Evolutionary conservation across 1,140 invertebrate species (phyloP).

Genomic region (Cherax quadricarinatus): DNA sequence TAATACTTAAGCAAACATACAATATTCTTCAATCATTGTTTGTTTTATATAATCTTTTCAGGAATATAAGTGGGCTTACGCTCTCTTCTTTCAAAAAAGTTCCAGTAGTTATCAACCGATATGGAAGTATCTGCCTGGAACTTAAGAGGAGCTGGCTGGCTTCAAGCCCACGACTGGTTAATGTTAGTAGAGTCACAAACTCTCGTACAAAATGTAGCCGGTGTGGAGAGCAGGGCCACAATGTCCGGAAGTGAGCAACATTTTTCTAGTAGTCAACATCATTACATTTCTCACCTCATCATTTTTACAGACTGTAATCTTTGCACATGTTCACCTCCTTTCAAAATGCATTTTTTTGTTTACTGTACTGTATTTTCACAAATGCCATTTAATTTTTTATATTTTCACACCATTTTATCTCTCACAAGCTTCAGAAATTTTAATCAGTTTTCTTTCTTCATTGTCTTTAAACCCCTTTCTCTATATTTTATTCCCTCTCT

Average conservation of each 20-base stretch:
- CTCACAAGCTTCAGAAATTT: too few relatives aligned
- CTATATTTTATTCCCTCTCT: too few relatives aligned
- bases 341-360: too few relatives aligned
- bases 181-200: constrained; percentile 41
- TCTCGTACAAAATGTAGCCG: constrained; percentile 49
- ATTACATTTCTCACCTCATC: not conserved
- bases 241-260: constrained; percentile 40
- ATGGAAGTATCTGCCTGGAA: constrained; percentile 61
- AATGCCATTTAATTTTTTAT: too few relatives aligned
- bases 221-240: constrained; percentile 54
- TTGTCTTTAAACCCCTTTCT: too few relatives aligned
- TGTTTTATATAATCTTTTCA: not conserved
- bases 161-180: constrained; percentile 36
- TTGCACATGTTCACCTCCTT: too few relatives aligned
- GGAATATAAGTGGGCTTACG: constrained; percentile 23
- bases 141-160: constrained; percentile 61
- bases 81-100: constrained; percentile 45
- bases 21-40: too few relatives aligned
- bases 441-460: too few relatives aligned
- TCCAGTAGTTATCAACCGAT: constrained; percentile 47
- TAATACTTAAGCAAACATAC: too few relatives aligned
- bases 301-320: too few relatives aligned
- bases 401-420: too few relatives aligned
- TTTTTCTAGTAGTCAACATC: not conserved
- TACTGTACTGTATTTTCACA: too few relatives aligned